Conservation (phyloP, 2,888 invertebrate genomes). For the Agrilus cyanescens region DNA sequence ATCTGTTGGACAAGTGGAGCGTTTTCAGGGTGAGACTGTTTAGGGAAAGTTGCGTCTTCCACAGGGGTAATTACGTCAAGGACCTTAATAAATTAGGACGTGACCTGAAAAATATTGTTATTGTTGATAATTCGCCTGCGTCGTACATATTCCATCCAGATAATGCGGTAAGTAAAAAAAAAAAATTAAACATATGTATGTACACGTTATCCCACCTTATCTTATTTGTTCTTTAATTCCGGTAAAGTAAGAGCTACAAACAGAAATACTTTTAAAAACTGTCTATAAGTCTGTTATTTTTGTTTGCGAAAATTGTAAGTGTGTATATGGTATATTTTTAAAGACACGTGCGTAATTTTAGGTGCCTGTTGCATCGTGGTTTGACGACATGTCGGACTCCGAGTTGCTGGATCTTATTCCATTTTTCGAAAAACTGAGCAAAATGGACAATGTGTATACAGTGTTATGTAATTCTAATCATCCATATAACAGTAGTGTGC, state of each 20-base stretch:
- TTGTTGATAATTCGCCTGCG: slow-evolving; percentile 99
- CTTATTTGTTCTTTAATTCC: neutral
- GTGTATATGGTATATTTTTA: neutral
- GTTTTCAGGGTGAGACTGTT: slow-evolving; percentile 93
- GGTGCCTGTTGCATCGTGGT: slow-evolving; percentile 99
- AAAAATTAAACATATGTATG: neutral
- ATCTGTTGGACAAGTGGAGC: slow-evolving; percentile 92
- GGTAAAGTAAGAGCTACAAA: too few relatives aligned
- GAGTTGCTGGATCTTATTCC: slow-evolving; percentile 96
- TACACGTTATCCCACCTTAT: neutral
- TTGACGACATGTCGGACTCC: slow-evolving; percentile 96
- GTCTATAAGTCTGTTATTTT: slow-evolving; percentile 8
- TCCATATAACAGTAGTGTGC: slow-evolving; percentile 49
- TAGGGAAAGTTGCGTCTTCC: slow-evolving; percentile 99
- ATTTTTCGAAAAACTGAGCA: slow-evolving; percentile 93
- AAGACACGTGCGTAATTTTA: slow-evolving; percentile 31
- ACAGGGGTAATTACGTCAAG: slow-evolving; percentile 99
- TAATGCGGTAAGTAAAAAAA: slow-evolving; percentile 77
- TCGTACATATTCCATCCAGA: slow-evolving; percentile 99
- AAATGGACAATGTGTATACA: slow-evolving; percentile 93
- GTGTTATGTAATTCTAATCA: slow-evolving; percentile 88
- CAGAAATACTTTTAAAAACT: slow-evolving; percentile 1
- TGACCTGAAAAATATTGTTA: slow-evolving; percentile 91
- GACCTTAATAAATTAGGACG: slow-evolving; percentile 96
- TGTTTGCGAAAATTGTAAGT: slow-evolving; percentile 3